Conservation (phyloP, 1,140 invertebrate genomes). For the Leptonema lineaticorne region DNA sequence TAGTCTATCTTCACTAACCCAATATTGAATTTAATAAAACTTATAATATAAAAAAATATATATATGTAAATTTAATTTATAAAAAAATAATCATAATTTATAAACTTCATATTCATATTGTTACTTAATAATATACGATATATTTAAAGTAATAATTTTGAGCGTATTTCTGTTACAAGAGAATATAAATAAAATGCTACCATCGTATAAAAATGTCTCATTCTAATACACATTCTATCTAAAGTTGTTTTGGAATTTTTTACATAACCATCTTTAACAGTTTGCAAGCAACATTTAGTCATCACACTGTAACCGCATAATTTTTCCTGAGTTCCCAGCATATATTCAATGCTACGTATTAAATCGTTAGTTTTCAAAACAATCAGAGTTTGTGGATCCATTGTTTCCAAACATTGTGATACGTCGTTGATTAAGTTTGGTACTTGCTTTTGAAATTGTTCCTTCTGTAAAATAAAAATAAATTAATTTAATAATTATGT, state of each 20-base stretch:
- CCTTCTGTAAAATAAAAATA: slow-evolving; percentile 54
- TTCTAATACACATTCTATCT: slow-evolving; percentile 7
- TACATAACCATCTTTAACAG: slow-evolving; percentile 68
- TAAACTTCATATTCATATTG: too few relatives aligned
- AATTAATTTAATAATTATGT: background rate
- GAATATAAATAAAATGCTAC: slow-evolving; percentile 33
- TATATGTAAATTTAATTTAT: too few relatives aligned
- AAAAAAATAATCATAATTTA: too few relatives aligned
- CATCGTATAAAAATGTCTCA: slow-evolving; percentile 32
- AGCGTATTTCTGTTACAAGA: slow-evolving; percentile 25
- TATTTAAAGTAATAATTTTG: slow-evolving; percentile 25
- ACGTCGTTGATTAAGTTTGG: slow-evolving; percentile 60
- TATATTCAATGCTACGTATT: slow-evolving; percentile 88
- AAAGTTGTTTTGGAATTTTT: slow-evolving; percentile 40
- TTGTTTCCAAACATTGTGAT: slow-evolving; percentile 58
- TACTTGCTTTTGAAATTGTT: slow-evolving; percentile 68
- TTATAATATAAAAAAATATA: too few relatives aligned
- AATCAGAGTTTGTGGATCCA: slow-evolving; percentile 75
- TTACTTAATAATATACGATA: too few relatives aligned
- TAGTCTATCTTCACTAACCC: too few relatives aligned
- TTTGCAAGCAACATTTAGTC: slow-evolving; percentile 82
- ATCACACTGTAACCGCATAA: slow-evolving; percentile 87
- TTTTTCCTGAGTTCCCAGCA: slow-evolving; percentile 70
- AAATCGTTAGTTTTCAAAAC: slow-evolving; percentile 97
- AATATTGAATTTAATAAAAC: too few relatives aligned